A percentile compares a stretch with the other conserved stretches of the same genome.
phyloP scores from a whole-genome alignment of 2,888 invertebrate species.

The Nephrocerus scutellatus region DNA sequence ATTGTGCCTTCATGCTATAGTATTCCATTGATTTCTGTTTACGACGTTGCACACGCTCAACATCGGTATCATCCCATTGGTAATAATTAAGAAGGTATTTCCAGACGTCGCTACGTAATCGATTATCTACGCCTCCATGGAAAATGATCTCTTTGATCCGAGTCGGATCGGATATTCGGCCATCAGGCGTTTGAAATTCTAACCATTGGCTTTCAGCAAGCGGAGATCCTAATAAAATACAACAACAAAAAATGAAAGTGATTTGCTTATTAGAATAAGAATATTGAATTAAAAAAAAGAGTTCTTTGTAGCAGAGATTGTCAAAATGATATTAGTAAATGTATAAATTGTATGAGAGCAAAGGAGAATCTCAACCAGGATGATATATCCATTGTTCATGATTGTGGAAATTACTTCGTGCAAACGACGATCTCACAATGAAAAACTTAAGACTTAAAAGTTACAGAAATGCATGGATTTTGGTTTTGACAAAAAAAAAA shows the following conservation, averaged over 20 bases:
- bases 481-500: no score
- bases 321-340: background rate
- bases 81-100: constrained; percentile 87
- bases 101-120: constrained; percentile 81
- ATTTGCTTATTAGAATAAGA: background rate
- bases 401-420: no score
- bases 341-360: background rate
- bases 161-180: constrained; percentile 70
- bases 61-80: constrained; percentile 72
- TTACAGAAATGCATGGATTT: no score
- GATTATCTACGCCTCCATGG: constrained; percentile 76
- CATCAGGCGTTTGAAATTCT: constrained; percentile 70
- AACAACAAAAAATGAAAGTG: background rate
- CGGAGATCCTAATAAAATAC: constrained; percentile 52
- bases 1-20: constrained; percentile 92
- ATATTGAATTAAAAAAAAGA: background rate
- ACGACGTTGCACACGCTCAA: constrained; percentile 62
- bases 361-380: background rate
- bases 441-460: no score
- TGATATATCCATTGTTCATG: background rate
- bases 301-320: no score
- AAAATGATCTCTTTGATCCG: constrained; percentile 81
- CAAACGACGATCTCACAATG: no score
- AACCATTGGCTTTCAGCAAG: constrained; percentile 76
- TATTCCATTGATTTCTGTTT: constrained; percentile 78